Percentiles rank a stretch among this genome's conserved stretches.
phyloP scores from a whole-genome alignment of 2,797 vertebrate genomes.

The Xyrichtys novacula region DNA sequence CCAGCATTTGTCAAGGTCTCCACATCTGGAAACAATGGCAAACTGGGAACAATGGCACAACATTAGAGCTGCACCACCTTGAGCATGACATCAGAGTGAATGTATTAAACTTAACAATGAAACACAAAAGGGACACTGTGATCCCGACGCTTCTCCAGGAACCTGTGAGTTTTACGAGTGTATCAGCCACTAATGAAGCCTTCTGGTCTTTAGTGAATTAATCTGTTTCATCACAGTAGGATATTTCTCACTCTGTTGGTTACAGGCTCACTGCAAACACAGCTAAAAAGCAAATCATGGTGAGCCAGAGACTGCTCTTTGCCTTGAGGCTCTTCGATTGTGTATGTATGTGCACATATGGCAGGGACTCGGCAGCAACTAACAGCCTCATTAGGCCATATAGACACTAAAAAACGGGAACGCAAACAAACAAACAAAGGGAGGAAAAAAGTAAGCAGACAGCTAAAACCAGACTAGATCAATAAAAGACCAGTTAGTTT shows the following conservation, averaged over 20 bases:
- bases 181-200: constrained; percentile 25
- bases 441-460: constrained; percentile 20
- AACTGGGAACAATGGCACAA: too few species aligned
- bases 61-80: too few species aligned
- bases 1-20: too few species aligned
- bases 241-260: constrained; percentile 21
- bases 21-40: too few species aligned
- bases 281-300: constrained; percentile 54
- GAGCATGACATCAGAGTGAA: too few species aligned
- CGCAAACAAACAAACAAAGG: constrained; percentile 45
- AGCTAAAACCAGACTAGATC: constrained; percentile 47
- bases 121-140: constrained; percentile 3
- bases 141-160: constrained; percentile 21
- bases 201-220: constrained; percentile 13
- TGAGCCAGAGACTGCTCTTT: constrained; percentile 32
- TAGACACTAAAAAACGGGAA: constrained; percentile 36
- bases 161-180: constrained; percentile 14
- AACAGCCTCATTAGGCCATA: constrained; percentile 72
- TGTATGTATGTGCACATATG: constrained; percentile 67
- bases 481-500: constrained; percentile 43
- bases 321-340: constrained; percentile 58
- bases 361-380: constrained; percentile 59
- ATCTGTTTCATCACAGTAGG: constrained; percentile 44
- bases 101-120: constrained; percentile 2
- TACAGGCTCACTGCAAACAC: constrained; percentile 24